phyloP scores from a whole-genome alignment of 2,113 vertebrate species.

The Paraplagusia blochii region DNA sequence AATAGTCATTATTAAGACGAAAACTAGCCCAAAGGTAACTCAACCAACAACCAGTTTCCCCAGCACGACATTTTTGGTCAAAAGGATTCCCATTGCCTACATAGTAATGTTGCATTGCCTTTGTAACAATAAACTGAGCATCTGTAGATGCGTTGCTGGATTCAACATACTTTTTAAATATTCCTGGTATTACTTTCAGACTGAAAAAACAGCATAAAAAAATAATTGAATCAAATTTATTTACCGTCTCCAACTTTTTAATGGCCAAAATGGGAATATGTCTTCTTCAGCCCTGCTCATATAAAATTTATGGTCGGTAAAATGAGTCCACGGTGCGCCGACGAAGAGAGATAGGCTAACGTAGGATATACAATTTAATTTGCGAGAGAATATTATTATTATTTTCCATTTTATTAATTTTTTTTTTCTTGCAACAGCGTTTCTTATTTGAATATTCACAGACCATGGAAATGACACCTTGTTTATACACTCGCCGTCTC shows the following conservation, averaged over 20 bases:
- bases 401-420: conserved; percentile 23
- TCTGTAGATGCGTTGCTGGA: too few relatives aligned
- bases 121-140: too few relatives aligned
- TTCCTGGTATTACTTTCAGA: too few relatives aligned
- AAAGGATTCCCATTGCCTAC: too few relatives aligned
- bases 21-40: too few relatives aligned
- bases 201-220: too few relatives aligned
- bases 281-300: conserved; percentile 18
- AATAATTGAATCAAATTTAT: too few relatives aligned
- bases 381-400: conserved; percentile 38
- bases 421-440: conserved; percentile 1
- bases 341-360: conserved; percentile 32
- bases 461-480: conserved; percentile 30
- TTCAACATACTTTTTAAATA: too few relatives aligned
- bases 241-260: neutral
- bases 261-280: conserved; percentile 28
- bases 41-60: too few relatives aligned
- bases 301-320: conserved; percentile 33
- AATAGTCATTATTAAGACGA: too few relatives aligned
- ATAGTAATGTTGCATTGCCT: too few relatives aligned
- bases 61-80: too few relatives aligned
- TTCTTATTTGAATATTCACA: conserved; percentile 48
- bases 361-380: conserved; percentile 34
- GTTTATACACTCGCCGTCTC: conserved; percentile 54
- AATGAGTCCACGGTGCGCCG: conserved; percentile 9